Conservation (phyloP, 23 tunicate genomes). For the Clavelina lepadiformis region DNA sequence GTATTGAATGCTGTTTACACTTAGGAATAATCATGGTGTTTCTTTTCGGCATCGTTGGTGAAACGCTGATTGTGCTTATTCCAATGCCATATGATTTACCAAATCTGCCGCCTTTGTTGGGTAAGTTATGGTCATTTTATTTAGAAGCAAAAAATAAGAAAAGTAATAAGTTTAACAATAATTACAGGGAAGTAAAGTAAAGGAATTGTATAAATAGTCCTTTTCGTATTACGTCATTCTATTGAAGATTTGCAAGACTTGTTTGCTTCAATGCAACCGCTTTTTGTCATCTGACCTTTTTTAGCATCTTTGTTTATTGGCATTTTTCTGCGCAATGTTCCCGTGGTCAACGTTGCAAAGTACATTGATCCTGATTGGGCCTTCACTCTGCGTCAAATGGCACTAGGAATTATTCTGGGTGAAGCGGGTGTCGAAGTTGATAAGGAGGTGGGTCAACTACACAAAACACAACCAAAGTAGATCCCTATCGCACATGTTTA, state of each 20-base stretch:
- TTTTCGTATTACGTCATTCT: too few relatives aligned
- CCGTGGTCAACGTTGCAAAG: slow-evolving; percentile 35
- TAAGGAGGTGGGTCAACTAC: slow-evolving; percentile 31
- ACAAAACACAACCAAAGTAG: not conserved
- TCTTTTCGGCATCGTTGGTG: slow-evolving; percentile 56
- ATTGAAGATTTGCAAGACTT: too few relatives aligned
- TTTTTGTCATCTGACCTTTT: too few relatives aligned
- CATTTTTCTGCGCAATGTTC: slow-evolving; percentile 44
- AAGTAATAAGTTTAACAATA: not conserved
- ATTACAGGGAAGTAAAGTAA: too few relatives aligned
- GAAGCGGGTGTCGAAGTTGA: slow-evolving; percentile 75
- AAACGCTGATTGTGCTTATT: slow-evolving; percentile 33
- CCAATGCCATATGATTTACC: slow-evolving; percentile 59
- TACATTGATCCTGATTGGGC: slow-evolving; percentile 57
- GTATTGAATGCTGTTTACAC: not conserved
- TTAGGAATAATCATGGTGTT: slow-evolving; percentile 66
- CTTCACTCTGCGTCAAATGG: slow-evolving; percentile 54
- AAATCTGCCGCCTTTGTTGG: slow-evolving; percentile 48
- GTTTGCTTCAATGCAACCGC: too few relatives aligned
- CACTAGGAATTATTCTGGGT: slow-evolving; percentile 56
- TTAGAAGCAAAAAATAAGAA: too few relatives aligned
- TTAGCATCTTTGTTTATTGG: slow-evolving; percentile 55
- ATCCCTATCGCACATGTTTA: not conserved
- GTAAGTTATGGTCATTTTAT: slow-evolving; percentile 14
- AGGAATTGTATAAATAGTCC: too few relatives aligned